Base-by-base conservation (phyloP, 2,888 invertebrate species). In the Halictus quadricinctus region DNA sequence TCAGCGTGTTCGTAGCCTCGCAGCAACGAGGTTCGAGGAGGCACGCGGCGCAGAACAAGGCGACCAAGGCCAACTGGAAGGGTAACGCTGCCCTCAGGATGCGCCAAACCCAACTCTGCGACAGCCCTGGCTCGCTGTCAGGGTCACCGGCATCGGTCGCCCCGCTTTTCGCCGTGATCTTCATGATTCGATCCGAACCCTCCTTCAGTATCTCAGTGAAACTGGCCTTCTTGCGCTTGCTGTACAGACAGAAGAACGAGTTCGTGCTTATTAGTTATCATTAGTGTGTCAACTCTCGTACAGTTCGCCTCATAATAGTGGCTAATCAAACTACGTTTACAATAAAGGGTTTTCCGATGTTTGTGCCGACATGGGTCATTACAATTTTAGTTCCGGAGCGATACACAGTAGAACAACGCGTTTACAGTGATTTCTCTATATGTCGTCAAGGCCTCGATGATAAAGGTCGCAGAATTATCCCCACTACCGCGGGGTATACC, bases 21-120 rank as follows among this genome's bases (percentile, higher is more conserved):
- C 97, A 97, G 94, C 97, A 97, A 75, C 97, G 96, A 10, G 97
- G 96, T 91, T 97, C 97, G 36, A 97, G 95, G 64, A 97, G 95
- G 95, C 97, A 97, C 21, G 97, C 97, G 79, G 97, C 96, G 86
- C 97, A 96, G 76, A 97, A 95, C 60, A 97, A 95, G 0, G 97
- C 96, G 73, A 97, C 96, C 79, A 97, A 95, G 83, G 97, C 97
- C 88, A 97, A 94, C 91, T 97, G 97, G 92, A 97, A 97, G 77
- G 97, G 97, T 86, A 97, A 94, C n/a, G 97, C 96, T n/a, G 96
- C 96, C 88, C 96, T 95, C 77, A 97, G 95, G 64, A 97, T 96
- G 69, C 97, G 96, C 96, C 97, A 97, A 86, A 97, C 95, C 96
- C 97, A 97, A 90, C 95, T 95, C 66, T 86, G 96, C 93, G 96